phyloP scores from a whole-genome alignment of 2,797 vertebrate species.

The Rhinophrynus dorsalis region DNA sequence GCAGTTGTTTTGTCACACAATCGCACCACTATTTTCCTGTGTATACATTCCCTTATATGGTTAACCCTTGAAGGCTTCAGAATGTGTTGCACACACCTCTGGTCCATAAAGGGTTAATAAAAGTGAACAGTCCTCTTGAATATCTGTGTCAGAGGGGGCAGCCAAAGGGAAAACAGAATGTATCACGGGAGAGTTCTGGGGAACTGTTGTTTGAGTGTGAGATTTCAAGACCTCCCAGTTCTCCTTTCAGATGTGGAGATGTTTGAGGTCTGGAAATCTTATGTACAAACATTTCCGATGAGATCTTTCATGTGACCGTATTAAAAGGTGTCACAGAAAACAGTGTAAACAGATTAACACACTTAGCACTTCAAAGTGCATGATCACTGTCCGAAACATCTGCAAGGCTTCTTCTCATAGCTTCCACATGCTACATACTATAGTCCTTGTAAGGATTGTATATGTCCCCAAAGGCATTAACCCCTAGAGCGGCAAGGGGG shows the following conservation, averaged over 20 bases:
- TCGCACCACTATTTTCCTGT: too few species aligned
- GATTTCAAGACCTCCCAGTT: slow-evolving; percentile 48
- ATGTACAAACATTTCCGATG: slow-evolving; percentile 38
- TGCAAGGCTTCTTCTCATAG: slow-evolving; percentile 1
- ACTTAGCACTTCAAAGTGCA: slow-evolving; percentile 48
- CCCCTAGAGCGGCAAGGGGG: too few species aligned
- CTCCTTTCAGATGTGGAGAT: slow-evolving; percentile 34
- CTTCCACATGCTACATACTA: slow-evolving; percentile 21
- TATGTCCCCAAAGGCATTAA: not conserved
- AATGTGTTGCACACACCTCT: too few species aligned
- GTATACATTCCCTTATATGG: too few species aligned
- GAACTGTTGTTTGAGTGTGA: slow-evolving; percentile 45
- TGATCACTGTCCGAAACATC: slow-evolving; percentile 26
- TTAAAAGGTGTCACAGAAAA: slow-evolving; percentile 43
- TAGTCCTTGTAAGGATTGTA: not conserved
- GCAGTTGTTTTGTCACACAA: too few species aligned
- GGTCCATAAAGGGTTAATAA: too few species aligned
- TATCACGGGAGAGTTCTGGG: not conserved
- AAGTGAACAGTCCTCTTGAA: not conserved
- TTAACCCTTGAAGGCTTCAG: too few species aligned
- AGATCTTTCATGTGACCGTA: slow-evolving; percentile 42
- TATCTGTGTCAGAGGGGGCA: not conserved
- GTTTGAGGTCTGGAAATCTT: slow-evolving; percentile 38
- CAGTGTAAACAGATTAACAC: slow-evolving; percentile 46
- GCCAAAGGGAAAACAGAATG: slow-evolving; percentile 9